Evolutionary conservation across 2,797 vertebrate genomes (phyloP), one percentile per base, ranked within the genome.

Genomic region (Gila robusta): DNA sequence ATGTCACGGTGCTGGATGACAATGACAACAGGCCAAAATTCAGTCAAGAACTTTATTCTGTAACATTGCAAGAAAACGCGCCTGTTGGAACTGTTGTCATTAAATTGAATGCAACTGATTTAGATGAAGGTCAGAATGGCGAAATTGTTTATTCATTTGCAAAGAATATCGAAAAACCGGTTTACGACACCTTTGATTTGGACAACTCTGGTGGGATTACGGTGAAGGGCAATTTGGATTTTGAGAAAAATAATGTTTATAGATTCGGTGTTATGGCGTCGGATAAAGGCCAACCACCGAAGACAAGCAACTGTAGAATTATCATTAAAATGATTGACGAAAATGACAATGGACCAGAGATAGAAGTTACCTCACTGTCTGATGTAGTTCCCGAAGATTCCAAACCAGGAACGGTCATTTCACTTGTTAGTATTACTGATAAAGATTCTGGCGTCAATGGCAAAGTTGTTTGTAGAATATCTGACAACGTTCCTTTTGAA

Each of bases 11-110:
- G 11, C 71, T 96, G 0, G 96, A 97, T 84, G 2, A 35, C 6
- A 97, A 97, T 89, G 96, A 97, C 81, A 97, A 96, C 17, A 91
- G 92, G 1, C 96, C 96, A 0, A 90, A 92, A 0, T 95, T 94
- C 37, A 92, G 89, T 0, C 91, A 93, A 47, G 92, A 95, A 0
- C 79, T 78, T 6, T 94, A 95, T 14, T 89, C 83, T 1, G 90
- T 92, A 0, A 86, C 67, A 1, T 9, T 93, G 3, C 2, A 82
- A 52, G 94, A 95, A 92, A 94, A 95, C 67, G 62, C 80, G 0
- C 41, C 84, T 0, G 5, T 5, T 0, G 93, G 93, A 0, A 90
- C 88, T 0, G 1, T 89, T 5, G 88, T 95, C 1, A 0, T 94
- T 19, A 82, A 77, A 86, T 3, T 96, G 26, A 93, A 94, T 0